These are phyloP conservation scores for Cephus rjabovi DNA, from an alignment of 2,888 invertebrate genomes.

Conservation along the genomic window DNA sequence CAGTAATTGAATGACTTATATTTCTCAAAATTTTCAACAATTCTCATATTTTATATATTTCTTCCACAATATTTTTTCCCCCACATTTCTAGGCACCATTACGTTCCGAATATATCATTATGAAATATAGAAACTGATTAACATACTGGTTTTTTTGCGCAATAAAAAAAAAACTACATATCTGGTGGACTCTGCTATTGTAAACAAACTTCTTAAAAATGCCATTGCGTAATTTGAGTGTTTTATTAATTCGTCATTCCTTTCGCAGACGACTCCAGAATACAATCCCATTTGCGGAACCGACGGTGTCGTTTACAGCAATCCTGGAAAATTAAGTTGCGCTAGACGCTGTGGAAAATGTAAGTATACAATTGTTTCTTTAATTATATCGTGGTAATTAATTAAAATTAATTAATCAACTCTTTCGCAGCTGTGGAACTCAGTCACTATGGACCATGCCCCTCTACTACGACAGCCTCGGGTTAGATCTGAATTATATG, in stretches of 20 bases:
- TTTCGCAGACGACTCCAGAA: slow-evolving; percentile 36
- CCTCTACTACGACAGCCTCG: background rate
- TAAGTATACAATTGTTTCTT: slow-evolving; percentile 20
- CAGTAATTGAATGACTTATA: background rate
- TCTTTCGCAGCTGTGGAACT: slow-evolving; percentile 2
- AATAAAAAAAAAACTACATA: background rate
- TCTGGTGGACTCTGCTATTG: background rate
- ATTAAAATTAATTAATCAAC: background rate
- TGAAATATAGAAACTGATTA: background rate
- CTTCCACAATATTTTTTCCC: no score
- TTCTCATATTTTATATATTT: background rate
- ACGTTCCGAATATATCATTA: background rate
- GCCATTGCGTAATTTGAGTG: background rate
- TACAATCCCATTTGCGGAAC: slow-evolving; percentile 58
- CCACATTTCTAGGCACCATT: background rate
- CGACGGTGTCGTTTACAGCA: slow-evolving; percentile 39
- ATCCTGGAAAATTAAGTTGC: slow-evolving; percentile 47
- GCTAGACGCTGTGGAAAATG: slow-evolving; percentile 46
- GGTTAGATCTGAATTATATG: background rate
- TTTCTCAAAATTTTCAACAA: background rate
- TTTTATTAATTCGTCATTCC: background rate
- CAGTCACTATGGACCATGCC: slow-evolving; percentile 1
- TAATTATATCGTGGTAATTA: background rate
- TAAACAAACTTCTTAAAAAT: background rate
- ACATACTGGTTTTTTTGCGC: background rate